Base-by-base conservation (phyloP, 2,888 invertebrate genomes). In the Deilephila elpenor region DNA sequence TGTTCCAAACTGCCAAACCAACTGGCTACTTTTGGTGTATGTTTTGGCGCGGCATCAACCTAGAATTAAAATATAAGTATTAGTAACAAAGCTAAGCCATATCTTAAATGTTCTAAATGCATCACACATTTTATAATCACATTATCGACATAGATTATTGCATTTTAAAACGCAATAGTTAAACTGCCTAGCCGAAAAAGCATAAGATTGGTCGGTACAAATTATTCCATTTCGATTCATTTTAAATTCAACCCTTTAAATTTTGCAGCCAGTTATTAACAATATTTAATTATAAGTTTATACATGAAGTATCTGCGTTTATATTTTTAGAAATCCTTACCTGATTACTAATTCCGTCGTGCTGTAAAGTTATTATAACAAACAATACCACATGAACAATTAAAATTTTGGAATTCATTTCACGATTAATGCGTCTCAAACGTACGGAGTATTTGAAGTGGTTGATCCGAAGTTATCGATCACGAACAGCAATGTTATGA, bases 1-100 rank as follows among this genome's bases (percentile, higher is more conserved):
- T 60, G 78, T 60, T 82, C 83, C 3, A 82, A 6, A 34, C 78
- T 79, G 37, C 75, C 74, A 59, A 78, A 80, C 82, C 81, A 84
- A 44, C 71, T 74, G 11, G 72, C 77, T 4, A 77, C 56, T 20
- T 76, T 64, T 8, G 72, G 64, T 0, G 72, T 59, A 0, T 75
- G 62, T 19, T 76, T 74, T 17, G 60, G 53, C 11, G 72, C 73
- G 0, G 78, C 80, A 37, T 79, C 79, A 4, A 83, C 79, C 84
- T 84, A 76, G 61, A 79, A 80, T 17, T 11, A 14, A 44, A 44
- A 44, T 44, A 44, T 3, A 44, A 11, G 3, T 11, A 11, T 44
- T 11, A 44, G 11, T 11, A 44, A 8, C 11, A 44, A 11, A 44
- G 8, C 0, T 17, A 19, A 17, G 17, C 14, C 53, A 17, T 53